A percentile compares a stretch with the other conserved stretches of the same genome.
Conservation (phyloP, 2,888 invertebrate species). For the Calliopum simillimum region DNA sequence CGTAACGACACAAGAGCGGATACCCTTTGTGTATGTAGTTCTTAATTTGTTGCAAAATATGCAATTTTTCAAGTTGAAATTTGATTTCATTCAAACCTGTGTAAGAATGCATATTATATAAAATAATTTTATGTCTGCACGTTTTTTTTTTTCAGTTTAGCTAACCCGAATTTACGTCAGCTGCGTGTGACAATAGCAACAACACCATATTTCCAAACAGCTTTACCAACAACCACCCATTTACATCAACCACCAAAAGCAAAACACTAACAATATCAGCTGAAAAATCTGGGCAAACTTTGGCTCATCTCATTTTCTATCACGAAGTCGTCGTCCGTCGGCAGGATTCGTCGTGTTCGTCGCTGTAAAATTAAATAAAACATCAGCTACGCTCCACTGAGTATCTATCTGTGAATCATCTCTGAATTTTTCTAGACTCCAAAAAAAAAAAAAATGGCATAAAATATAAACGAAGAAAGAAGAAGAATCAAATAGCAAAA, state of each 20-base stretch:
- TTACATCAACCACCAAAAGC: not conserved
- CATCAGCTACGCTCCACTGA: conserved; percentile 20
- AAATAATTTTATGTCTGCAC: too few relatives aligned
- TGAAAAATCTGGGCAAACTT: conserved; percentile 19
- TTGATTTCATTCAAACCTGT: too few relatives aligned
- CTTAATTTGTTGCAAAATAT: too few relatives aligned
- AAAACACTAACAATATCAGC: conserved; percentile 10
- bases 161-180: too few relatives aligned
- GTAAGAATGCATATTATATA: too few relatives aligned
- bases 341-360: not conserved
- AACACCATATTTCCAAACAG: too few relatives aligned
- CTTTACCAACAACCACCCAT: too few relatives aligned
- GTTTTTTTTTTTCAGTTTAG: too few relatives aligned
- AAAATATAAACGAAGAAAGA: not conserved
- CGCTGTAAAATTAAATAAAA: conserved; percentile 24
- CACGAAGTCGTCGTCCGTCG: conserved; percentile 12
- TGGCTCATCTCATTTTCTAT: conserved; percentile 15
- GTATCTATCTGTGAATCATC: not conserved
- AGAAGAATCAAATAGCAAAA: not conserved
- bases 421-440: conserved; percentile 1
- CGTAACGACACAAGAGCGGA: too few relatives aligned
- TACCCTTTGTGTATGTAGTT: too few relatives aligned
- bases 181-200: too few relatives aligned
- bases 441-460: not conserved
- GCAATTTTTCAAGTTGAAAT: too few relatives aligned